These are phyloP conservation scores for Drosophila meridiana DNA, from an alignment of 2,888 invertebrate species.

Conservation along the genomic window DNA sequence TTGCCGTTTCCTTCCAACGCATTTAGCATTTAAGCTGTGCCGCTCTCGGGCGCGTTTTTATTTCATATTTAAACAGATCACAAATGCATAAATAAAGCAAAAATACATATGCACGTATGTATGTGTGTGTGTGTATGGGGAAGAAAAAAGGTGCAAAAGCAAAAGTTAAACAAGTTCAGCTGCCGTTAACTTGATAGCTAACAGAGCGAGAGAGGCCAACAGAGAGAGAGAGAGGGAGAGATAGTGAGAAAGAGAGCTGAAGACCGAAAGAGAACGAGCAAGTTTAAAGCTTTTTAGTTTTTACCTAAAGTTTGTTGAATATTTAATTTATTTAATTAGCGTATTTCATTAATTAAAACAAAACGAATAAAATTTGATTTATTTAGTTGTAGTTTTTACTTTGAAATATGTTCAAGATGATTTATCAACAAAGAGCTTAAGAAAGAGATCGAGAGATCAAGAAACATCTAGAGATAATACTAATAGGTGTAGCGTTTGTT, in stretches of 20 bases:
- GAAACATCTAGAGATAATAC: slow-evolving; percentile 7
- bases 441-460: not conserved
- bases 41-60: slow-evolving; percentile 21
- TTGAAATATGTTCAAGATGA: not conserved
- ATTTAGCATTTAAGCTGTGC: slow-evolving; percentile 31
- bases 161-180: slow-evolving; percentile 67
- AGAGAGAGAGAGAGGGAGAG: not conserved
- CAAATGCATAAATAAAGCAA: slow-evolving; percentile 46
- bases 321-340: slow-evolving; percentile 7
- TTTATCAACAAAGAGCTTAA: not conserved
- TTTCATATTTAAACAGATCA: slow-evolving; percentile 71
- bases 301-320: slow-evolving; percentile 30
- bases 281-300: slow-evolving; percentile 10
- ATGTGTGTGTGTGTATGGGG: not conserved
- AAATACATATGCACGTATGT: not conserved
- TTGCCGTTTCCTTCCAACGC: slow-evolving; percentile 52
- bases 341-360: slow-evolving; percentile 2
- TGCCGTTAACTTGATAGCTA: slow-evolving; percentile 58
- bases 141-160: slow-evolving; percentile 15
- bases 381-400: slow-evolving; percentile 10
- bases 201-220: slow-evolving; percentile 1
- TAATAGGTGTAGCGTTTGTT: not conserved
- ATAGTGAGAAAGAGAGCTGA: not conserved
- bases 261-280: not conserved
- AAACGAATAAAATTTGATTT: slow-evolving; percentile 18